Evolutionary conservation across 92 coral and sea anemone species (phyloP), one percentile per base, ranked within the genome.

Genomic region (Epizoanthus fatuus): DNA sequence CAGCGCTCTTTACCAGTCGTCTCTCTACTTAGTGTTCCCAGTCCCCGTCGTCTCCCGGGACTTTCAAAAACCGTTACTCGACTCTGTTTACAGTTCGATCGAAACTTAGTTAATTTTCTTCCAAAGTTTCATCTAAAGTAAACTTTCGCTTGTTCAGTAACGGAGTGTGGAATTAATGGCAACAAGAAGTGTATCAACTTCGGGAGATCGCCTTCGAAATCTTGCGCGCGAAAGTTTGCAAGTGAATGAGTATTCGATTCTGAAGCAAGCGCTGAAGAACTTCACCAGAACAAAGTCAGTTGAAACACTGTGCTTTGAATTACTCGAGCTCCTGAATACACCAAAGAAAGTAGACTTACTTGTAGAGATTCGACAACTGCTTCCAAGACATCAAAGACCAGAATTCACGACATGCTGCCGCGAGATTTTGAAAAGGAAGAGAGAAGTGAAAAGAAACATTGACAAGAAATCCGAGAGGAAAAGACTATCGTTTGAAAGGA

Each of bases 211-310:
- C 32, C 79, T 72, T 52, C 80, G 81, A 66, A 64, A 70, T 13
- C 85, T 84, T 5, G 91, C 89, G 32, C 89, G 92, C 39, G 57
- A 86, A 16, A 45, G 85, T 3, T 45, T 93, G 14, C 67, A 37
- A 8, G 64, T 69, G 7, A 63, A 69, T 11, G 96, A 93, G 14
- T 91, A 87, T 32, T 72, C 71, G 11, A 82, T 72, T 65, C 83
- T 93, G 63, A 78, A 85, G 62, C 71, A 42, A 58, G 86, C 86
- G 65, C 52, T 88, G 49, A 90, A 85, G 54, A 85, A 47, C 9
- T 93, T 93, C 87, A 75, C 69, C 74, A 83, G 83, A 74, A 79
- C 88, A 1, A 70, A 69, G 56, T 81, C 90, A 55, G 38, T 91
- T 60, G 90, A 69, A 56, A 75, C 42, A 32, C 42, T 93, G 15